Evolutionary conservation across 1,140 invertebrate species (phyloP), one percentile per base, ranked within the genome.

Genomic region (Nasonia vitripennis): DNA sequence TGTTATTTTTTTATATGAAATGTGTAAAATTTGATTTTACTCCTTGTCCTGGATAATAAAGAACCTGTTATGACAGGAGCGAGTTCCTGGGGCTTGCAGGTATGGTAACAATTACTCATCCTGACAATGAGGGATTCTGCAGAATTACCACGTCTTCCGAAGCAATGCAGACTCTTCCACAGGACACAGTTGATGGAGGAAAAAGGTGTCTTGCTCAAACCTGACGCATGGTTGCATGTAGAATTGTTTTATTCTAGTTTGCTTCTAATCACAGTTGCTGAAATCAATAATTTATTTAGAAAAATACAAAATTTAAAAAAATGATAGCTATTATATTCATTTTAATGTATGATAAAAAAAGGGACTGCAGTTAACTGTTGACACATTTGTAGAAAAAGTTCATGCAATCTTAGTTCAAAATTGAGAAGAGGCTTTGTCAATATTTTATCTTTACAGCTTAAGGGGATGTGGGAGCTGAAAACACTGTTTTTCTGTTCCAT

Each of bases 21-120:
- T 12, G 34, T 12, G 27, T 71, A 5, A 71, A 34, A 71, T 34
- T 12, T 71, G 31, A 11, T 71, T 45, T 23, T 10, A 23, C 45
- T 79, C 17, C 37, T 68, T 27, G 17, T 34, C 14, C 9, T 75
- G 20, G 51, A 80, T 83, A 84, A 87, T 78, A 77, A 86, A 87
- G 71, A 86, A 41, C 84, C 55, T 88, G 86, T 91, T 88, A 86
- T 86, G 85, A 90, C 87, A 93, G 93, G 90, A 93, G 92, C 89
- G 93, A 93, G 90, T 93, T 93, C 90, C 89, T 92, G 81, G 93
- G 92, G 27, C 90, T 93, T 81, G 87, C 90, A 84, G 93, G 93
- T 90, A 93, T 93, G 92, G 93, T 93, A 89, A 93, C 91, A 79
- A 90, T 93, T 84, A 91, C 92, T 84, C 91, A 91, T 90, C 89